Base-by-base conservation (phyloP, 1,140 invertebrate genomes). In the Luehdorfia chinensis region DNA sequence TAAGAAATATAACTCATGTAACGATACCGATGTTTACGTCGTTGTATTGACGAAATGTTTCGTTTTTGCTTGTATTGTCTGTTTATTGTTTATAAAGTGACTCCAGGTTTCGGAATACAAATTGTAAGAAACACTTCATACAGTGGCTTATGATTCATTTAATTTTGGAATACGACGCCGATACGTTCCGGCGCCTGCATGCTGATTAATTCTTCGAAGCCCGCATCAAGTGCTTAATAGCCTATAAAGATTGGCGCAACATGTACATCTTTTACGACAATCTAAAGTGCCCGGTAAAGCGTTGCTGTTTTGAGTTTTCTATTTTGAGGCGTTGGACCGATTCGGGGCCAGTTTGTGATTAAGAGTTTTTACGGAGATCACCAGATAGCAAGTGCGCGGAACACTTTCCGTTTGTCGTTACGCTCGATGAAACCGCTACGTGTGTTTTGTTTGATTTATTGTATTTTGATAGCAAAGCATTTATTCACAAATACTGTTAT, bases 281-380 rank as follows among this genome's bases (percentile, higher is more conserved):
- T 53, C 63, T 52, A 41, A 58, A 63, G 55, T 67, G 50, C 18
- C 59, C 47, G 46, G 53, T 49, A 52, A 55, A 52, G 49, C 34
- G 57, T 53, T 49, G 9, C 30, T 25, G 36, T 34, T 50, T 59
- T 37, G 49, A 45, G 55, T 65, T 63, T 33, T 67, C 68, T 76
- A 68, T 76, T 72, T 76, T 47, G 58, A 65, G 32, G 49, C 62
- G 54, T 27, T 67, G 62, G 58, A 76, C 43, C 71, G 70, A 50
- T 47, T 59, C 64, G 50, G 55, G 55, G 46, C 46, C 45, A 52
- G 49, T 59, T 50, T 48, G 11, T 55, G 71, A 75, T 75, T 71
- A 75, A 74, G 57, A 61, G 65, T 76, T 83, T 77, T 78, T 75
- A 55, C 55, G 36, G 48, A 66, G 37, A 66, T 66, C 50, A 63